A percentile compares a stretch with the other conserved stretches of the same genome.
These are phyloP conservation scores for Psilopogon haemacephalus DNA, from an alignment of 2,113 vertebrate genomes.

Conservation along the genomic window DNA sequence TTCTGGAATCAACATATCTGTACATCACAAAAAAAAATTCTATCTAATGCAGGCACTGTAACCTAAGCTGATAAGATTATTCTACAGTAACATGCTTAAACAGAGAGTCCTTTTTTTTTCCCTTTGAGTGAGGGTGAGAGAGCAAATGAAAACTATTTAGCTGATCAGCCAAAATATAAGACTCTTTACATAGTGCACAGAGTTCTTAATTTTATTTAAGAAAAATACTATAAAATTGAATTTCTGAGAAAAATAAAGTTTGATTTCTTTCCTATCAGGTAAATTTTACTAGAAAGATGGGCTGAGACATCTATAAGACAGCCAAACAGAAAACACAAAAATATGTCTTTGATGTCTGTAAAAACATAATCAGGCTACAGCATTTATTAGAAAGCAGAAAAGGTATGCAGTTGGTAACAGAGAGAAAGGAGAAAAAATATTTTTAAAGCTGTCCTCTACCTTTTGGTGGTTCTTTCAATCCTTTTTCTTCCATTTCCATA, in stretches of 20 bases:
- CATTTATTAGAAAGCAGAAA: neutral
- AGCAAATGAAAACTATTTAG: neutral
- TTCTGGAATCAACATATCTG: neutral
- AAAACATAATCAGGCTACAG: neutral
- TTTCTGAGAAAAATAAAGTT: neutral
- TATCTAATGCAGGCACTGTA: neutral
- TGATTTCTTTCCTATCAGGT: neutral
- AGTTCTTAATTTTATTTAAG: neutral
- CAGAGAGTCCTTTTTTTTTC: neutral
- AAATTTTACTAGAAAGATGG: neutral
- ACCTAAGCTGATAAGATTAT: neutral
- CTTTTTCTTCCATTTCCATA: neutral
- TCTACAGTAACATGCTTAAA: neutral
- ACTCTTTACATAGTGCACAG: neutral
- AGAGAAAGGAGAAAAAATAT: neutral
- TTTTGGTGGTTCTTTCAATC: neutral
- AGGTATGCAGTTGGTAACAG: neutral
- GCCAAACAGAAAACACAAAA: neutral
- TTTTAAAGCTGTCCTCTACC: neutral
- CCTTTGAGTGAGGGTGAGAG: neutral
- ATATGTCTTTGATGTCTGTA: neutral
- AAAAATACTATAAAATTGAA: neutral
- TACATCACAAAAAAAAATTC: neutral
- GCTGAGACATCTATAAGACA: neutral
- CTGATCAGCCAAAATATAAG: neutral